Evolutionary conservation across 2,113 vertebrate genomes (phyloP).

Genomic region (Python bivittatus): DNA sequence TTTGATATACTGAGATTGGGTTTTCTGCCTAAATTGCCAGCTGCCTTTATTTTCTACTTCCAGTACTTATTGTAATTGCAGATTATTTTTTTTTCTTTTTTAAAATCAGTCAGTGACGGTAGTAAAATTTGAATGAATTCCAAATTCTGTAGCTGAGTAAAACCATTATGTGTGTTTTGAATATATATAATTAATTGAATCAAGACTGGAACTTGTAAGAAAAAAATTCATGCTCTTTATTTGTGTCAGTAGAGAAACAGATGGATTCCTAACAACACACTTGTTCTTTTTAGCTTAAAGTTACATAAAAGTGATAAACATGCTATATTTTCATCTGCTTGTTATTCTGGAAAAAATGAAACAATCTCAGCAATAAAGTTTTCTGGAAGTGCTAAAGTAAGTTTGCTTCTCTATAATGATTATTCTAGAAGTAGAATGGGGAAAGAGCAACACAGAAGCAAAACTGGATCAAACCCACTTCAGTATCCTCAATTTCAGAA

Average conservation of each 20-base stretch:
- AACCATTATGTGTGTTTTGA: slow-evolving; percentile 8
- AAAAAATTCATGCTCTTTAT: background rate
- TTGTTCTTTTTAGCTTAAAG: slow-evolving; percentile 5
- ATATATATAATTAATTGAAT: background rate
- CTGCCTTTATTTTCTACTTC: background rate
- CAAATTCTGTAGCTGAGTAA: background rate
- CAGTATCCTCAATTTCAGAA: background rate
- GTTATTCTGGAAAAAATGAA: background rate
- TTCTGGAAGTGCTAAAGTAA: background rate
- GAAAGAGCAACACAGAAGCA: background rate
- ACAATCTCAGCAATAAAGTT: background rate
- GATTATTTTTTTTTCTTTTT: background rate
- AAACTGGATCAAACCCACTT: background rate
- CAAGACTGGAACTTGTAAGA: background rate
- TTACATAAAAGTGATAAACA: background rate
- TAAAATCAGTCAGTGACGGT: background rate
- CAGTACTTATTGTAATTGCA: background rate
- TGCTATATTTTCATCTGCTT: background rate
- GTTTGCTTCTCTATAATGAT: background rate
- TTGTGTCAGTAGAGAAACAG: background rate
- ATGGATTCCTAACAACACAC: slow-evolving; percentile 7
- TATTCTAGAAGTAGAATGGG: background rate
- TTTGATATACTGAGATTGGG: no score
- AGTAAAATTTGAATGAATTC: background rate
- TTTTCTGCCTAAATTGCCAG: background rate